Conservation (phyloP, 2,797 vertebrate genomes). For the Acanthurus tractus region DNA sequence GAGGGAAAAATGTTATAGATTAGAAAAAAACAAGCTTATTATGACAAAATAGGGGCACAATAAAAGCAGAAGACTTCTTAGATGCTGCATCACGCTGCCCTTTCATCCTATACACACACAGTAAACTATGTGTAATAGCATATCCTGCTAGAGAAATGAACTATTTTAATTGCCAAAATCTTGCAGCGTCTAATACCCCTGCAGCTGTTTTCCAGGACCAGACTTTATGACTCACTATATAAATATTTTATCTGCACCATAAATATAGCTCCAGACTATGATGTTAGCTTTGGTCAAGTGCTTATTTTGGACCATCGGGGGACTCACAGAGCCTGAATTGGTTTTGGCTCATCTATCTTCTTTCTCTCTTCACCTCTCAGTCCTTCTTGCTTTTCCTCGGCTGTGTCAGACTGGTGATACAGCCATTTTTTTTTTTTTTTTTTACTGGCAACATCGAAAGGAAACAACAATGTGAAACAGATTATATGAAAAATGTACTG, state of each 20-base stretch:
- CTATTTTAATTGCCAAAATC: slow-evolving; percentile 64
- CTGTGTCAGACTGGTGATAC: slow-evolving; percentile 22
- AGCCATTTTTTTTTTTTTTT: slow-evolving; percentile 16
- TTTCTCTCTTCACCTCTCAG: slow-evolving; percentile 65
- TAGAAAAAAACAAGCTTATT: not conserved
- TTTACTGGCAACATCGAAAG: slow-evolving; percentile 36
- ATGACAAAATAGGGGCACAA: not conserved
- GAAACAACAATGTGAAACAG: slow-evolving; percentile 52
- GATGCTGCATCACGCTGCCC: not conserved
- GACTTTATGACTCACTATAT: slow-evolving; percentile 80
- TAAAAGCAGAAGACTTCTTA: not conserved
- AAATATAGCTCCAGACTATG: slow-evolving; percentile 73
- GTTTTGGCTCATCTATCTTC: slow-evolving; percentile 74
- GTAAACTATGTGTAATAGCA: slow-evolving; percentile 31
- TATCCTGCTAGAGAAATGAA: slow-evolving; percentile 45
- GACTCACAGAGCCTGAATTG: slow-evolving; percentile 59
- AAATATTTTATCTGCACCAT: slow-evolving; percentile 83
- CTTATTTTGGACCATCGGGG: slow-evolving; percentile 76
- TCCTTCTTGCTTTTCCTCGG: slow-evolving; percentile 29
- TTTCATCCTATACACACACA: slow-evolving; percentile 17
- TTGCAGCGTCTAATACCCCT: slow-evolving; percentile 61
- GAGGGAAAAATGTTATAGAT: fast-evolving
- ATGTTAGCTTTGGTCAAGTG: slow-evolving; percentile 82
- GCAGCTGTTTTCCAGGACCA: slow-evolving; percentile 79
- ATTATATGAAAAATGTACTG: slow-evolving; percentile 18